Evolutionary conservation across 2,113 vertebrate genomes (phyloP).

Genomic region (Rhinolophus ferrumequinum): DNA sequence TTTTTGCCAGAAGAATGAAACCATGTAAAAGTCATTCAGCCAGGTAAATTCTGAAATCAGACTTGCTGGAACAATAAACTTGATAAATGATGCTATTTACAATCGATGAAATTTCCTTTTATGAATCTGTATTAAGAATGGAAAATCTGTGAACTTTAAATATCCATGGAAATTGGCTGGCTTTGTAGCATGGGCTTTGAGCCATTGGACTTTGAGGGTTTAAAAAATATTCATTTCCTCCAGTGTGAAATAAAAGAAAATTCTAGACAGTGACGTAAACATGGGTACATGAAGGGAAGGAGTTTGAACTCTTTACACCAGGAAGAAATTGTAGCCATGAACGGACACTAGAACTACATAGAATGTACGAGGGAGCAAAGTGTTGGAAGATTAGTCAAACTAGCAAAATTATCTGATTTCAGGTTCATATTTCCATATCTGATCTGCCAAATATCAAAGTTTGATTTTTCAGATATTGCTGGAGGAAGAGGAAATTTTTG

Average conservation of each 20-base stretch:
- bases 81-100: slow-evolving; percentile 67
- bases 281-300: not conserved
- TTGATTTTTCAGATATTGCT: not conserved
- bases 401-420: not conserved
- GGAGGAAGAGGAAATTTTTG: not conserved
- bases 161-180: not conserved
- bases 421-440: not conserved
- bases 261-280: slow-evolving; percentile 17
- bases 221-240: slow-evolving; percentile 28
- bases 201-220: not conserved
- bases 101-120: slow-evolving; percentile 67
- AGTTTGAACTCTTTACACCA: not conserved
- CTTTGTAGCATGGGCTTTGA: not conserved
- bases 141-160: slow-evolving; percentile 60
- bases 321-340: not conserved
- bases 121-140: slow-evolving; percentile 57
- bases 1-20: slow-evolving; percentile 58
- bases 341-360: not conserved
- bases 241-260: slow-evolving; percentile 35
- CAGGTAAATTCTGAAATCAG: slow-evolving; percentile 62
- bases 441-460: not conserved
- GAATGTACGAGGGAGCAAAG: not conserved
- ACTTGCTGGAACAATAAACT: slow-evolving; percentile 66
- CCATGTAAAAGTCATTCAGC: slow-evolving; percentile 33
- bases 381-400: not conserved